These are phyloP conservation scores for Ophion ellenae DNA, from an alignment of 2,888 invertebrate genomes.

Conservation along the genomic window DNA sequence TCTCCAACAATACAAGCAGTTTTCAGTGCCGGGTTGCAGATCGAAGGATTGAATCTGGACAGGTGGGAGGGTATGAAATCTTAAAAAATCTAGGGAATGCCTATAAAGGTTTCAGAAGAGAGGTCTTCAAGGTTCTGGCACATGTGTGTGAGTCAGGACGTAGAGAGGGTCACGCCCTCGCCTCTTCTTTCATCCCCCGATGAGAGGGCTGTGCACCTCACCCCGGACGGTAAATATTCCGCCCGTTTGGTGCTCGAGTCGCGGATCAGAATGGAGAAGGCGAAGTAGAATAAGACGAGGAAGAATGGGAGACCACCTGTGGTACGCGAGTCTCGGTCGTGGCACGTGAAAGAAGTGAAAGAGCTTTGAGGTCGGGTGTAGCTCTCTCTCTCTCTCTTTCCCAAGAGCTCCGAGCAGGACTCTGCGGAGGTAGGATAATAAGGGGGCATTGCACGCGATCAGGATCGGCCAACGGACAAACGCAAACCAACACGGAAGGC, in stretches of 20 bases:
- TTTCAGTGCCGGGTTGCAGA: no score
- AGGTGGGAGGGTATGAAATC: neutral
- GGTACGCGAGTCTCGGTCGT: conserved; percentile 38
- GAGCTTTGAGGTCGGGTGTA: conserved; percentile 39
- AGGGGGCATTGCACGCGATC: conserved; percentile 49
- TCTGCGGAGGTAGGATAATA: conserved; percentile 12
- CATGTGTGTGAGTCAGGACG: conserved; percentile 37
- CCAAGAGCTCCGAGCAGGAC: conserved; percentile 17
- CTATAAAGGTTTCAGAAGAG: neutral
- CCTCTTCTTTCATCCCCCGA: conserved; percentile 57
- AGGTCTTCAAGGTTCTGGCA: no score
- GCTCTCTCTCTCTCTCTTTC: conserved; percentile 15
- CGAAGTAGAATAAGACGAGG: conserved; percentile 4
- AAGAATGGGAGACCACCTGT: conserved; percentile 53
- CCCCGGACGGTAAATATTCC: conserved; percentile 62
- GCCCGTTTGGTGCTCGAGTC: conserved; percentile 22
- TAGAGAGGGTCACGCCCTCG: conserved; percentile 51
- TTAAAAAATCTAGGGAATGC: conserved; percentile 8
- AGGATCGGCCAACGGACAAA: conserved; percentile 23
- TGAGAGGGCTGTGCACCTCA: conserved; percentile 44
- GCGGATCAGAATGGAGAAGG: conserved; percentile 26
- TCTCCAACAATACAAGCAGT: no score
- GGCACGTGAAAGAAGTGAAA: conserved; percentile 44
- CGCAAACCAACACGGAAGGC: conserved; percentile 22
- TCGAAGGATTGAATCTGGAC: no score